Percentiles rank a stretch among this genome's conserved stretches.
Conservation (phyloP, 2,797 vertebrate species). For the Oryzias sinensis region DNA sequence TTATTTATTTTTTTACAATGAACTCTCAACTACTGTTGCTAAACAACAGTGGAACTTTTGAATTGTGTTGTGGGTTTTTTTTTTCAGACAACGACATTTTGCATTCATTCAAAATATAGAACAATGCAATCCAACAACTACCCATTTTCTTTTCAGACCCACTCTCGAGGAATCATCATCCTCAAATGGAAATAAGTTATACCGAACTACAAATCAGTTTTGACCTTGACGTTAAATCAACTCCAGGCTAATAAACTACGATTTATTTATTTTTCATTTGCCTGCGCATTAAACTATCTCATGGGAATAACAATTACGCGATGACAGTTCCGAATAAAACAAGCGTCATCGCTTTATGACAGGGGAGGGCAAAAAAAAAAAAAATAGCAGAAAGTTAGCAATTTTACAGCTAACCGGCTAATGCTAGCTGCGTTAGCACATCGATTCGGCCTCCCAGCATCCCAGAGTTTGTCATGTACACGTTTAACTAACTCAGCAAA, state of each 20-base stretch:
- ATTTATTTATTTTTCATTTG: neutral
- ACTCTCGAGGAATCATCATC: no score
- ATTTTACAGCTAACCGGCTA: constrained; percentile 7
- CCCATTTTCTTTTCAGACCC: no score
- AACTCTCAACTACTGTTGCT: neutral
- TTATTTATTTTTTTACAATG: no score
- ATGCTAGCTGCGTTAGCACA: constrained; percentile 42
- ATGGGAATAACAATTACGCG: accelerated
- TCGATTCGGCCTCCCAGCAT: constrained; percentile 50
- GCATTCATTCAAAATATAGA: no score
- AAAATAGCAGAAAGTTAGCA: constrained; percentile 34
- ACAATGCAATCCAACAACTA: no score
- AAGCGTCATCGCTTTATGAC: neutral
- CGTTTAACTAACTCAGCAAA: neutral
- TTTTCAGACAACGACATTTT: no score
- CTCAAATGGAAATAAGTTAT: constrained; percentile 20
- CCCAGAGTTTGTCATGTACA: constrained; percentile 25
- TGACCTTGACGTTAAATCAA: constrained; percentile 64
- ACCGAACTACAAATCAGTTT: constrained; percentile 5
- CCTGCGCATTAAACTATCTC: accelerated
- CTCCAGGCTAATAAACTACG: constrained; percentile 19
- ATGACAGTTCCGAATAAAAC: neutral
- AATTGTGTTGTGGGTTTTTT: no score
- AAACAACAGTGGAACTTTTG: no score
- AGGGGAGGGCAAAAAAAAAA: neutral